Evolutionary conservation across 2,888 invertebrate species (phyloP).

Genomic region (Aleiodes alternator): DNA sequence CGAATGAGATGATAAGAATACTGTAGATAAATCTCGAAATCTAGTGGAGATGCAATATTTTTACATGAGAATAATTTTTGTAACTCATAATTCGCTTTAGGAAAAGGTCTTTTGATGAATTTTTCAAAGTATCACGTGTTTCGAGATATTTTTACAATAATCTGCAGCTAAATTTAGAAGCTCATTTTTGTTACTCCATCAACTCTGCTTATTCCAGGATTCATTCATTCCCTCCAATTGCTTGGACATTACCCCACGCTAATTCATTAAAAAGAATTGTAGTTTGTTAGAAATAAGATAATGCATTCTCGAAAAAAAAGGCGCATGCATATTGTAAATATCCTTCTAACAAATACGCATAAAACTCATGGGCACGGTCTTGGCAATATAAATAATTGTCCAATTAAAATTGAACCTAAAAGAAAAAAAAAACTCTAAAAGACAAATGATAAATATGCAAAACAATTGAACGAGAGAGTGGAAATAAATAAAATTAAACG

Average conservation of each 20-base stretch:
- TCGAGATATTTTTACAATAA: no score
- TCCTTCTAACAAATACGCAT: conserved; percentile 39
- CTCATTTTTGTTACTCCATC: neutral
- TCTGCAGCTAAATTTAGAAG: no score
- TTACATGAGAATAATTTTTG: no score
- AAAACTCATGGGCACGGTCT: conserved; percentile 50
- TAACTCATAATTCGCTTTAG: no score
- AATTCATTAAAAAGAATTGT: conserved; percentile 5
- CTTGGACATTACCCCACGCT: conserved; percentile 1
- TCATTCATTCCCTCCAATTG: neutral
- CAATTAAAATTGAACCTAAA: neutral
- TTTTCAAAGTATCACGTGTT: no score
- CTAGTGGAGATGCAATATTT: no score
- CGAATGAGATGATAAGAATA: neutral
- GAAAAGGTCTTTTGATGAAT: no score
- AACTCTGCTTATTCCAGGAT: conserved; percentile 36
- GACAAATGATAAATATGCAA: neutral
- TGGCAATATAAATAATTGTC: conserved; percentile 42
- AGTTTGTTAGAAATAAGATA: conserved; percentile 26
- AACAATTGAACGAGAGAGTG: conserved; percentile 11
- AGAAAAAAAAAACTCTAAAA: conserved; percentile 39
- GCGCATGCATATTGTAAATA: conserved; percentile 46
- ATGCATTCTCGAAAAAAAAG: conserved; percentile 39
- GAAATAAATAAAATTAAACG: conserved; percentile 4
- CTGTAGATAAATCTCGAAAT: no score